Evolutionary conservation across 1,140 invertebrate genomes (phyloP), one percentile per base, ranked within the genome.

Genomic region (Caenorhabditis brenneri): DNA sequence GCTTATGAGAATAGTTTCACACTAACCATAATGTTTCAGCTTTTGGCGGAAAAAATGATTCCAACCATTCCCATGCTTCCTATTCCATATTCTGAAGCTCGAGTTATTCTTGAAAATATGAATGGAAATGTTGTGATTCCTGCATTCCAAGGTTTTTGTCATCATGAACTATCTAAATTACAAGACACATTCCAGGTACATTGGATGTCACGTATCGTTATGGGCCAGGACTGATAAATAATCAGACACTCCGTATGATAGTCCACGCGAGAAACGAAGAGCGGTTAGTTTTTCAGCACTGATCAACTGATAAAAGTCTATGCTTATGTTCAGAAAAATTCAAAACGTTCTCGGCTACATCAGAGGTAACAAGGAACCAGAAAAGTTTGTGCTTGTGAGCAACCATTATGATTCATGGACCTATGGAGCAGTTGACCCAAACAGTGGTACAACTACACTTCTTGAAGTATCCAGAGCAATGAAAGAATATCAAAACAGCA

Each of bases 331-430:
- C 36, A 91, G 89, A 88, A 82, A 79, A 31, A 87, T 90, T 51
- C 87, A 83, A 48, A 91, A 90, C 78, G 87, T 90, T n/a, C 81
- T 90, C 46, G 90, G 89, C n/a, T 89, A 90, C 65, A 90, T 90
- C 24, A 65, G 80, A 36, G 89, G 89, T 12, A 16, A 58, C 16
- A 84, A 88, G 10, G 89, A 91, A 55, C 87, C 86, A 58, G 92
- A 93, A 86, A 85, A 92, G 5, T 94, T 93, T 88, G 91, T 93
- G 19, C 90, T 93, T 36, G 87, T 94, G 12, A 93, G 93, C 5
- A 93, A 93, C 84, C 93, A 94, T 85, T 89, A 93, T 81, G 93
- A 94, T 90, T 91, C 93, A 33, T 93, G 93, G 93, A 92, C 91
- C 15, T 92, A 92, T 87, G 88, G 88, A 12, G 55, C 87, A 5